Evolutionary conservation across 2,113 vertebrate species (phyloP), one percentile per base, ranked within the genome.

Genomic region (Mustela lutreola): DNA sequence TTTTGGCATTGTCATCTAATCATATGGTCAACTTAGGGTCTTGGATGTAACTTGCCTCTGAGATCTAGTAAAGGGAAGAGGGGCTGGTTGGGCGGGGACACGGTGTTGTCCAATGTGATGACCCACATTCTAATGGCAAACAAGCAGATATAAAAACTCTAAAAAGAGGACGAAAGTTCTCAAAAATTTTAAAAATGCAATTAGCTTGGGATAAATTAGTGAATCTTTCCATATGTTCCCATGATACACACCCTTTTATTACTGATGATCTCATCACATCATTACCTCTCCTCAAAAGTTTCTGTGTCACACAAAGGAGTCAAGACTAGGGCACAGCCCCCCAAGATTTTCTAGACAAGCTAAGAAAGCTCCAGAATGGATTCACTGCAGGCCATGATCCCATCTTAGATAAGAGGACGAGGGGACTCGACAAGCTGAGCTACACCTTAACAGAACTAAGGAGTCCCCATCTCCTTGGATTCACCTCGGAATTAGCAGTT

Each of bases 1-100:
- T 97, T 98, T 95, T 96, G 88, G 96, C 56, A 84, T 6, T 39
- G 12, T 94, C 39, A 89, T n/a, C n/a, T 53, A 80, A 58, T 79
- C 50, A 11, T 33, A 89, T 79, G 6, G 22, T 85, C 62, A 62
- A 11, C 39, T 78, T 9, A 67, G 33, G 6, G 9, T 45, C 18
- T 28, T 31, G 26, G 18, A 18, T 33, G 2, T 28, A 86, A 65
- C 22, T 67, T 8, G 18, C 28, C 15, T 65, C 82, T 2, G n/a
- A 89, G 63, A 94, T 42, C 24, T 11, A 76, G 19, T 31, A 16
- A 70, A 53, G 7, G 9, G 16, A 93, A 83, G 60, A 76, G 33
- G 14, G 7, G 19, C 3, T 81, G 18, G 33, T 33, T 71, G 16
- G 6, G 50, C 2, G 2, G 53, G 7, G 33, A 79, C 19, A 53